phyloP scores from a whole-genome alignment of 2,888 invertebrate genomes.

The Patella pellucida region DNA sequence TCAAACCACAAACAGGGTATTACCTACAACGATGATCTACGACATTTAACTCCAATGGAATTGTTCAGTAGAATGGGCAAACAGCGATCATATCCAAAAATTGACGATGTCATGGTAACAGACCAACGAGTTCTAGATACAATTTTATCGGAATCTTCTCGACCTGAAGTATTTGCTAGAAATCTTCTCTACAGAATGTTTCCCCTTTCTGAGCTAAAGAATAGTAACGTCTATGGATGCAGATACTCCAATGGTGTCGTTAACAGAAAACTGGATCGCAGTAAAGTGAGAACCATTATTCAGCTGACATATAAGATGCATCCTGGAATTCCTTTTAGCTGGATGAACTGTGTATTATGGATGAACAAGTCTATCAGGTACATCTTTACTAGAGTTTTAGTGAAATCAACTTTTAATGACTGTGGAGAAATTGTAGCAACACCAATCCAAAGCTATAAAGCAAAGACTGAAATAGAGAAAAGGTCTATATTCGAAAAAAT shows the following conservation, averaged over 20 bases:
- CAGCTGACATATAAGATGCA: not conserved
- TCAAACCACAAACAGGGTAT: no score
- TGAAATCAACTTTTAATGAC: no score
- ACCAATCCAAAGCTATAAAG: no score
- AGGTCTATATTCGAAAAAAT: no score
- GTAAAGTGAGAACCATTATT: not conserved
- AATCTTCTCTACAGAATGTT: slow-evolving; percentile 1
- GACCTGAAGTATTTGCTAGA: slow-evolving; percentile 3
- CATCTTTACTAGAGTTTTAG: no score
- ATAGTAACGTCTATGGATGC: not conserved
- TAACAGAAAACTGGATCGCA: not conserved
- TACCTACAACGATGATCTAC: no score
- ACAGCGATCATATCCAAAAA: not conserved
- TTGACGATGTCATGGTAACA: not conserved
- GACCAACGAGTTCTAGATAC: not conserved
- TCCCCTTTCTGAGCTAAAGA: not conserved
- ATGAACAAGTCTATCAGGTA: not conserved
- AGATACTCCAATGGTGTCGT: not conserved
- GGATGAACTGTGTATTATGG: not conserved
- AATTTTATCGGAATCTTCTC: not conserved
- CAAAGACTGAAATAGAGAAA: no score
- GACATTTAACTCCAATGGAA: not conserved
- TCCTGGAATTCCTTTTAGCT: not conserved
- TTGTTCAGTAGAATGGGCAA: not conserved
- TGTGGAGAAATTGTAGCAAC: no score